Evolutionary conservation across 2,888 invertebrate species (phyloP), one percentile per base, ranked within the genome.

Genomic region (Euclidia mi): DNA sequence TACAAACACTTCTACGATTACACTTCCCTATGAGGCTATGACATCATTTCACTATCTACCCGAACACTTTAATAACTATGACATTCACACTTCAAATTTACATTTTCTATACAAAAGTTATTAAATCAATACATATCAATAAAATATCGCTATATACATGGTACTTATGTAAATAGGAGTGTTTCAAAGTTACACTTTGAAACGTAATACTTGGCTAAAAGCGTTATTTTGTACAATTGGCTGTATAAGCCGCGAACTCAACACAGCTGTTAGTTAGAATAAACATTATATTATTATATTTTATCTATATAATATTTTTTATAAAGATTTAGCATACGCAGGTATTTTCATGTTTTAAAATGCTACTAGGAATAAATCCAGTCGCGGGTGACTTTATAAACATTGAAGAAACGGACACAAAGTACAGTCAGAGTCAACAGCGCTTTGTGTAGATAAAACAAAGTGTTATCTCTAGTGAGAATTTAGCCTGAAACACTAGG

Each of bases 221-320:
- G 62, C 67, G 45, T 71, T 64, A 58, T 45, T 75, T 79, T 81
- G 73, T 78, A 82, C 79, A 82, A 49, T 41, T 41, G 32, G 38
- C 32, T 55, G 37, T 9, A 35, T n/a, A 17, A 29, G 38, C 28
- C 25, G 44, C 38, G 15, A 45, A 45, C 31, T 51, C 38, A 51
- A 29, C 14, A 18, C 17, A 14, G 34, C 1, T 9, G n/a, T n/a
- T n/a, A n/a, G 29, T 2, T n/a, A 9, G n/a, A 10, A 0, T 9
- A 0, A n/a, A 25, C 20, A 25, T 25, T 25, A 4, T 25, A 25
- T 25, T 40, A 11, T 11, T 12, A 12, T 14, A 34, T 2, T 3
- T 3, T n/a, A 9, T 6, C 4, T 11, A 34, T 12, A 3, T 34
- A 2, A 10, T 34, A 11, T n/a, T n/a, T n/a, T n/a, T n/a, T n/a